Evolutionary conservation across 2,888 invertebrate genomes (phyloP).

Genomic region (Helobdella robusta): DNA sequence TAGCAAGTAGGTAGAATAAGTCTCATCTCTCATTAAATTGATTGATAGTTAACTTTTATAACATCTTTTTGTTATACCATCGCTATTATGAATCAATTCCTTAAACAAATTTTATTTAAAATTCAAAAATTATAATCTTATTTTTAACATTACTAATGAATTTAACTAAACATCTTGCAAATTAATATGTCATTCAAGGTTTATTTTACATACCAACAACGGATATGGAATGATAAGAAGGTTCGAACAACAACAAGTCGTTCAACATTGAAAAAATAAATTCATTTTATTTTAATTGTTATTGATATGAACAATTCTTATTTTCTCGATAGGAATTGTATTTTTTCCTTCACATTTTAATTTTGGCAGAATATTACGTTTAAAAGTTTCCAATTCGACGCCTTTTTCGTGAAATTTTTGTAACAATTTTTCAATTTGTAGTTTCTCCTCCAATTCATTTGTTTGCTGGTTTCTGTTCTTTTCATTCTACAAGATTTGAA

Average conservation of each 20-base stretch:
- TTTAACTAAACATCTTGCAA: neutral
- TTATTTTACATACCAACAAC: too few relatives aligned
- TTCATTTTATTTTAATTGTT: neutral
- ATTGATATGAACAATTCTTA: neutral
- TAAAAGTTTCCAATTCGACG: neutral
- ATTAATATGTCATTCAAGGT: too few relatives aligned
- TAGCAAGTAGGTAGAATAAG: slow-evolving; percentile 38
- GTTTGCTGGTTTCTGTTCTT: too few relatives aligned
- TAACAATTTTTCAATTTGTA: neutral
- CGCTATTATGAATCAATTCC: neutral
- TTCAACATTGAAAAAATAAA: neutral
- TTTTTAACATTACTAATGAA: too few relatives aligned
- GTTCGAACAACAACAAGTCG: neutral
- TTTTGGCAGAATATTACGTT: neutral
- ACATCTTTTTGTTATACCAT: neutral
- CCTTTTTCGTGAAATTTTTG: neutral
- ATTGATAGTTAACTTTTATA: neutral
- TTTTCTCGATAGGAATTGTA: neutral
- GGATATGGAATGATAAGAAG: neutral
- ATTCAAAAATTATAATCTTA: too few relatives aligned
- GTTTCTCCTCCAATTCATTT: neutral
- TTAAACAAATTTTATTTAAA: too few relatives aligned
- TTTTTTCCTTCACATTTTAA: neutral
- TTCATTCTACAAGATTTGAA: too few relatives aligned
- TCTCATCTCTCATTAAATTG: neutral